Evolutionary conservation across 2,888 invertebrate genomes (phyloP), one percentile per base, ranked within the genome.

Genomic region (Parnassius glacialis): DNA sequence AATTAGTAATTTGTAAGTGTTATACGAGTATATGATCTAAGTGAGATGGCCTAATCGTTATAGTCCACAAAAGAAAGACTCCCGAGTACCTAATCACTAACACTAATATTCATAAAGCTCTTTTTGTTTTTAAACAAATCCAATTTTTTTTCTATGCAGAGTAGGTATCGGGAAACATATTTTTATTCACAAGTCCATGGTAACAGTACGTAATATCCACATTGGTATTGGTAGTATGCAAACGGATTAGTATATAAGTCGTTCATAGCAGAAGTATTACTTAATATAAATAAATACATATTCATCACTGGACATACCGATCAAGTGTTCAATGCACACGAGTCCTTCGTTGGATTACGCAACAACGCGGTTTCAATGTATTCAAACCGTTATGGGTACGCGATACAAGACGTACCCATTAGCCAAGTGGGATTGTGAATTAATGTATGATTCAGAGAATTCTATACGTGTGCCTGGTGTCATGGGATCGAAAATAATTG

Each of bases 271-370:
- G 43, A 11, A 57, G 25, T 44, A 10, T 61, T 52, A 56, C 51
- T 34, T 56, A 61, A 61, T 34, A 10, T 44, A 51, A 56, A 45
- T 61, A 45, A 56, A 45, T 61, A 45, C 16, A 34, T 52, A 61
- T 56, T 50, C 60, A 55, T 55, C 47, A 25, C 44, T 10, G 12
- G 13, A 20, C 52, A 51, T 20, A 16, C 10, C 48, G 13, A 54
- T 2, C 13, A 16, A 52, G n/a, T 42, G 5, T 10, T 44, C 13
- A n/a, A 9, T n/a, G 45, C 5, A 45, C 45, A 45, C 12, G 11
- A n/a, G 1, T 45, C 45, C 45, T 7, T 12, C 5, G n/a, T 3
- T 1, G 13, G 16, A 50, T 50, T 16, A 10, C 50, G 9, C 16
- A 50, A 50, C 50, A 12, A 16, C 10, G 7, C 50, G 11, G 9